These are phyloP conservation scores for Strongylocentrotus purpuratus DNA, from an alignment of 35 echinoderm and acorn worm genomes.

Conservation along the genomic window DNA sequence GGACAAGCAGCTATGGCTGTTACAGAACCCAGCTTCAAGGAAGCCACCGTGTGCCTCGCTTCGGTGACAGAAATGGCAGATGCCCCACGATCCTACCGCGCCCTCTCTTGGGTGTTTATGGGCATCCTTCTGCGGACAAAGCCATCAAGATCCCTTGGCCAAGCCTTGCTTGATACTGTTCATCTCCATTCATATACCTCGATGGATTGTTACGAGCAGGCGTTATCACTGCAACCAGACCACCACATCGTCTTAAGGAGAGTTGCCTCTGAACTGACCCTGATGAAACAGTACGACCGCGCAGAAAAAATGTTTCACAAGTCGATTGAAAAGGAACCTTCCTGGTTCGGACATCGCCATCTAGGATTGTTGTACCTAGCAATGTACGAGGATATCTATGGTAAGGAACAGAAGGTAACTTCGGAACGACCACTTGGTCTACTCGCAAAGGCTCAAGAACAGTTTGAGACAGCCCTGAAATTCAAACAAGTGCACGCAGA, in stretches of 20 bases:
- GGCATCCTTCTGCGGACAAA: constrained; percentile 68
- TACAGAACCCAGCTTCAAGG: constrained; percentile 51
- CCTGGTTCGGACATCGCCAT: constrained; percentile 78
- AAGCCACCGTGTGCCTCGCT: constrained; percentile 65
- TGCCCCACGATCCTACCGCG: constrained; percentile 28
- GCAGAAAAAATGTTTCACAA: constrained; percentile 61
- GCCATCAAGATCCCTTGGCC: constrained; percentile 54
- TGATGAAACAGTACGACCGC: constrained; percentile 62
- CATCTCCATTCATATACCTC: constrained; percentile 53
- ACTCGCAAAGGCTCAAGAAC: constrained; percentile 61
- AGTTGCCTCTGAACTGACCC: constrained; percentile 58
- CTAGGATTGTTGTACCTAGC: constrained; percentile 66
- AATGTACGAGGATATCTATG: constrained; percentile 63
- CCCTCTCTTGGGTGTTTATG: constrained; percentile 81
- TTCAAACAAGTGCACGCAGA: constrained; percentile 81
- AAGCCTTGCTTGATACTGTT: constrained; percentile 38
- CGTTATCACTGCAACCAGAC: constrained; percentile 56
- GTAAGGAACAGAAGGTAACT: not conserved
- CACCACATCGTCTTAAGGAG: constrained; percentile 61
- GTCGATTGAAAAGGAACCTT: constrained; percentile 63
- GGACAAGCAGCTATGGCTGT: constrained; percentile 42
- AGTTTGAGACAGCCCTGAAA: constrained; percentile 63
- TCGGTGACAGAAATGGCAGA: constrained; percentile 65
- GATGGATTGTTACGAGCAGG: constrained; percentile 71
- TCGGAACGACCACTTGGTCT: not conserved